Evolutionary conservation across 2,888 invertebrate genomes (phyloP), one percentile per base, ranked within the genome.

Genomic region (Galeopsomyia nigrocyanea): DNA sequence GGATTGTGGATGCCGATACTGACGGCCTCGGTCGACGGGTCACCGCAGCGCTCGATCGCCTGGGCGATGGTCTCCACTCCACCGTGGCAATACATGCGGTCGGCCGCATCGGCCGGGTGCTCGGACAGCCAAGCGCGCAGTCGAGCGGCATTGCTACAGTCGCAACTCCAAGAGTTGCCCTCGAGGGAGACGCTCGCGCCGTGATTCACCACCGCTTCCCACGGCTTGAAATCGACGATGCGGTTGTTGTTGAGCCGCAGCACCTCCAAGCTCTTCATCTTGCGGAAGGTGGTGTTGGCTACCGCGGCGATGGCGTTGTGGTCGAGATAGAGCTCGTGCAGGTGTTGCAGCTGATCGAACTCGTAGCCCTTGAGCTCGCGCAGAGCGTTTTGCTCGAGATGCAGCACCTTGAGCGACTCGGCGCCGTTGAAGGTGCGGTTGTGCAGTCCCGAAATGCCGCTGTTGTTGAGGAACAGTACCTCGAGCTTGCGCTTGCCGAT

Each of bases 341-440:
- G 87, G 80, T 91, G 90, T 77, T 91, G 91, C 79, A 95, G 88
- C 82, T 91, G 91, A 79, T 93, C 93, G 87, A 95, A 94, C 86
- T 95, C 94, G 81, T 90, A 92, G 62, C 94, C 94, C 77, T 92
- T 90, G 73, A 95, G 87, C 79, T 91, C 90, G 71, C 91, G 90
- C 63, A 95, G 86, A 77, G 91, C 88, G 86, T 95, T 95, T 83
- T 92, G 90, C 86, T 94, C 93, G 85, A 95, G 90, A 86, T 94
- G 93, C 73, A 95, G 89, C 77, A 92, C 90, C 84, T 91, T 90
- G 79, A 94, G 88, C 69, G 92, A 91, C 79, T 91, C 91, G 71
- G 93, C 92, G 64, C 94, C 94, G 88, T 94, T 94, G 87, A 95
- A 95, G 77, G 94, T 94, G 83, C 93, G 90, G 88, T 94, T 94